Evolutionary conservation across 2,888 invertebrate species (phyloP).

Genomic region (Eupithecia tripunctaria): DNA sequence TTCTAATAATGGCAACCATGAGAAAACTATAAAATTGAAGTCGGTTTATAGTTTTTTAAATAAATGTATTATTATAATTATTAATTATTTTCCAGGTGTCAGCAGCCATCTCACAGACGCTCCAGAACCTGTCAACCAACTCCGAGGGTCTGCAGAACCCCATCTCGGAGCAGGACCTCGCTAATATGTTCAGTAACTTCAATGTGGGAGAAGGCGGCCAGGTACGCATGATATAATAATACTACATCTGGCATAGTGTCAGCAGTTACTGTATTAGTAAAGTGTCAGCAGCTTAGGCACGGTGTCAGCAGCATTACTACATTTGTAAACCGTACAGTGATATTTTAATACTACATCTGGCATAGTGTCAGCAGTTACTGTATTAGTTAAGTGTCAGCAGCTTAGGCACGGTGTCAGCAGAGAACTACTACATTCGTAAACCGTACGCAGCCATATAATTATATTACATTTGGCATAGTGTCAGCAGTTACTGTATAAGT

Average conservation of each 20-base stretch:
- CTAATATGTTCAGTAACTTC: conserved; percentile 89
- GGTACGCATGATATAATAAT: conserved; percentile 46
- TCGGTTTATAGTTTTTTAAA: too few species aligned
- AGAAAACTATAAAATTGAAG: too few species aligned
- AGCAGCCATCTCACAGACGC: conserved; percentile 76
- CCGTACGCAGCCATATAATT: too few species aligned
- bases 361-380: neutral
- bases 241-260: neutral
- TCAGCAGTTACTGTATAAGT: too few species aligned
- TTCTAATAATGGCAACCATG: too few species aligned
- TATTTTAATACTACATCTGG: too few species aligned
- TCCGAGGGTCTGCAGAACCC: conserved; percentile 86
- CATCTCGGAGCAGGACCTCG: conserved; percentile 88
- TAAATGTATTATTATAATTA: too few species aligned
- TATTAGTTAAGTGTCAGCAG: too few species aligned
- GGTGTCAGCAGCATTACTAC: neutral
- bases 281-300: neutral
- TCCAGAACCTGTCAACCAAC: conserved; percentile 80
- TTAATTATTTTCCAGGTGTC: conserved; percentile 64
- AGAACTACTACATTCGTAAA: too few species aligned
- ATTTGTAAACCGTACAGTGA: too few species aligned
- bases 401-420: too few species aligned
- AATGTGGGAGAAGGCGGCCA: conserved; percentile 74
- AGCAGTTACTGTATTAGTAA: neutral
- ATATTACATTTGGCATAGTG: too few species aligned